Base-by-base conservation (phyloP, 2,113 vertebrate genomes). In the Montifringilla adamsi region DNA sequence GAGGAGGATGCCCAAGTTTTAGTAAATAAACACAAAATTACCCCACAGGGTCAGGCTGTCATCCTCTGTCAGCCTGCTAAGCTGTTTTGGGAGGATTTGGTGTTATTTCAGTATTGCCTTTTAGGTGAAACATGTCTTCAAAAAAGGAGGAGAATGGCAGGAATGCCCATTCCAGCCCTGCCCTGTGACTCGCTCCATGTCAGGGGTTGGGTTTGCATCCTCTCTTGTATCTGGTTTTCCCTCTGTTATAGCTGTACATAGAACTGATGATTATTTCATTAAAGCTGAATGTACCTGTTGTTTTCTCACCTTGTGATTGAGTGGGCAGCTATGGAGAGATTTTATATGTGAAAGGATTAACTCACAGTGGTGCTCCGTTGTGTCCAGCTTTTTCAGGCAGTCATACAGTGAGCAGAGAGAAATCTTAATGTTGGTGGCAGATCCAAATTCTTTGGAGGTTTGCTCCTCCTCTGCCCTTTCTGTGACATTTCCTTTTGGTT, bases 221-320 rank as follows among this genome's bases (percentile, higher is more conserved):
- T 78, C 89, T 76, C 77, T 46, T 64, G 49, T 73, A 53, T 62
- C 73, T 89, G 76, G 0, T 76, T 94, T 84, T 9, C 73, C 70
- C 50, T 82, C 35, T 28, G 53, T 89, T 84, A 60, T 21, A 80
- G 37, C 66, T 95, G 84, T 95, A 93, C 55, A 77, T 72, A 83
- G 58, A 93, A 84, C 70, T 83, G 58, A 53, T 5, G 4, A 93
- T 95, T 91, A 90, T 91, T 87, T 90, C 81, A 95, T 96, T 95
- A 95, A 95, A 96, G 64, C 33, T 91, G 63, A 93, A 87, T 60
- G 84, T 83, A 88, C 78, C 84, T 77, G 74, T 93, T 94, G 75
- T 84, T 93, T 93, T 78, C 85, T 90, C 74, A 90, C 76, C 68
- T 90, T 64, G 76, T 89, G 76, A 41, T 58, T 90, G 79, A 88